Conservation (phyloP, 2,888 invertebrate species). For the Heteromyza rotundicornis region DNA sequence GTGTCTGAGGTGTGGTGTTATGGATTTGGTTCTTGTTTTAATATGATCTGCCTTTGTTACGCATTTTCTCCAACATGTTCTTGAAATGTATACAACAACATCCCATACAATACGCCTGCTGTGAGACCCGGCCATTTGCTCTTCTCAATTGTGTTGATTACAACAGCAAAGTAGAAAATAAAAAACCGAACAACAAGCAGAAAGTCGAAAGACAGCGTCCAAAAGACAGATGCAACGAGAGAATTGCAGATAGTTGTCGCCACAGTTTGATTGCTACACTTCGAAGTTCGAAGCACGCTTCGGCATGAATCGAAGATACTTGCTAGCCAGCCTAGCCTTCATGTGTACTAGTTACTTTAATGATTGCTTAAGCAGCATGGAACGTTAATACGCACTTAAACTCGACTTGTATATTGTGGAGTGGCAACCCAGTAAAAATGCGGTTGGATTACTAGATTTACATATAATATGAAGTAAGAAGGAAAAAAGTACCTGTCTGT, state of each 20-base stretch:
- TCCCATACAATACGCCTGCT: too few relatives aligned
- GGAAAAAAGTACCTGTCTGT: not conserved
- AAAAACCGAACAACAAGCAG: not conserved
- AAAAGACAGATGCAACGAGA: conserved; percentile 7
- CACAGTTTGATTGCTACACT: conserved; percentile 8
- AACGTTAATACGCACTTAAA: conserved; percentile 20
- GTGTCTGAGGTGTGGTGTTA: conserved; percentile 1
- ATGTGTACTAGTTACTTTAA: conserved; percentile 6
- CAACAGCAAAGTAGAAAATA: not conserved
- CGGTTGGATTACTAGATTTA: conserved; percentile 27
- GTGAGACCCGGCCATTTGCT: too few relatives aligned
- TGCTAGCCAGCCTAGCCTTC: too few relatives aligned
- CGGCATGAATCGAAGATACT: conserved; percentile 1
- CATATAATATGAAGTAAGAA: conserved; percentile 21
- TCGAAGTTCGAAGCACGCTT: not conserved
- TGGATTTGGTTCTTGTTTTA: too few relatives aligned
- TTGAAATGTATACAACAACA: too few relatives aligned
- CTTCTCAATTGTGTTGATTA: not conserved
- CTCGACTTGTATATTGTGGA: too few relatives aligned
- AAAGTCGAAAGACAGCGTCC: not conserved
- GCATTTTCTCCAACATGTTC: not conserved
- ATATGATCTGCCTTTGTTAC: not conserved
- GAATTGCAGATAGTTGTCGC: conserved; percentile 1
- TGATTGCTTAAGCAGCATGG: conserved; percentile 15
- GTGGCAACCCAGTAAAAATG: conserved; percentile 10